Base-by-base conservation (phyloP, 2,888 invertebrate species). In the Yponomeuta evonymella region DNA sequence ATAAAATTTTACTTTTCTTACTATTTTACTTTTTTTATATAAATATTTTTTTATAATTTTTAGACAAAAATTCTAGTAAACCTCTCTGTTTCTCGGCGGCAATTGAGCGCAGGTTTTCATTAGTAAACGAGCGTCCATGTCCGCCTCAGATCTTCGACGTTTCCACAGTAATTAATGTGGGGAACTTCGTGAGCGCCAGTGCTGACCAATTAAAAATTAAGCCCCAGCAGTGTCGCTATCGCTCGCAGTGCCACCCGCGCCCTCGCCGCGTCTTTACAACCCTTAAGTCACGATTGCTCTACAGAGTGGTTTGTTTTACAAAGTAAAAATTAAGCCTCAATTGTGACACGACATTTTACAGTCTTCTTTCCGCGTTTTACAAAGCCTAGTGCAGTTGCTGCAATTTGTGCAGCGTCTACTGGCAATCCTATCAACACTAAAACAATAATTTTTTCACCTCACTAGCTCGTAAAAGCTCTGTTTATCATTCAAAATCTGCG, bases 141-240 rank as follows among this genome's bases (percentile, higher is more conserved):
- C 72, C 23, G 71, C 51, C 68, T 70, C 73, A 69, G 69, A 75
- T 77, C 78, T 74, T 75, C 73, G 65, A 73, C 75, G 76, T 79
- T 79, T 75, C 76, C 75, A 75, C 74, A 71, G 76, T 74, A 80
- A 81, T 81, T 79, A 78, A 80, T 77, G 77, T 76, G 76, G 70
- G 74, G 74, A 76, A 76, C 68, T 73, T 71, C 67, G 70, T 64
- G 74, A 73, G 73, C 70, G 70, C 70, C 15, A 58, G 74, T 71
- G 70, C 74, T 73, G 72, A 76, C 75, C 79, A 79, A 79, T 81
- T 79, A 79, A 79, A 79, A 80, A 78, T 77, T 77, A 76, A 79
- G 78, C 77, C 77, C 74, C 72, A 67, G 72, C 51, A 58, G 51
- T 58, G 51, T 58, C 51, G 51, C 73, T 72, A 79, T 33, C 33